Percentiles rank a stretch among this genome's conserved stretches.
Evolutionary conservation across 2,888 invertebrate genomes (phyloP).

Genomic region (Metacarcinus magister): DNA sequence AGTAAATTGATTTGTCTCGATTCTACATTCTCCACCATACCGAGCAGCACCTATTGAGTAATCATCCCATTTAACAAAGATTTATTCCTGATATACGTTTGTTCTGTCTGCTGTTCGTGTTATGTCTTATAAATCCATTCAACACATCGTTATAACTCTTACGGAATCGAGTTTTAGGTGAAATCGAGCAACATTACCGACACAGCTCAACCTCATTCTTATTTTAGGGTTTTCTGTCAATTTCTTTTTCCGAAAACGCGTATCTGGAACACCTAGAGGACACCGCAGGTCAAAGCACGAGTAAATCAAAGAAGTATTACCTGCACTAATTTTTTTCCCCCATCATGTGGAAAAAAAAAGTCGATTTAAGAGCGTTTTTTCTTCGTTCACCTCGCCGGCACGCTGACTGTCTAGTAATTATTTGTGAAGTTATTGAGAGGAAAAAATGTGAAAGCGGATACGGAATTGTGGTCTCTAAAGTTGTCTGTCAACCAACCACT

Average conservation of each 20-base stretch:
- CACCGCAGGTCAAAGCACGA: background rate
- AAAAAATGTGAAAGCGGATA: constrained; percentile 46
- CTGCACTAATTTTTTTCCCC: background rate
- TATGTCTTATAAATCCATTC: no score
- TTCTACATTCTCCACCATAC: background rate
- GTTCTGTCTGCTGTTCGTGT: background rate
- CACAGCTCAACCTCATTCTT: background rate
- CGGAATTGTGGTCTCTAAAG: background rate
- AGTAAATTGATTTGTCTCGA: background rate
- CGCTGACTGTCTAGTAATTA: constrained; percentile 27
- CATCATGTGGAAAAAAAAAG: background rate
- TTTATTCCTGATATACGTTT: no score
- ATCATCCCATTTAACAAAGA: no score
- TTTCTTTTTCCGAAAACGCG: background rate
- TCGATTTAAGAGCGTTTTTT: constrained; percentile 7
- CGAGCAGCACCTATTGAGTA: background rate
- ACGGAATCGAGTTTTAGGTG: background rate
- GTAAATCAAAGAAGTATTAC: background rate
- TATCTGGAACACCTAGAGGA: background rate
- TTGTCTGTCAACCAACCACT: background rate
- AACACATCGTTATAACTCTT: background rate
- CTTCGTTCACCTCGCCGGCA: background rate
- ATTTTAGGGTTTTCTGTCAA: background rate
- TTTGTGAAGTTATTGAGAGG: background rate
- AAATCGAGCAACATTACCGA: background rate